phyloP scores from a whole-genome alignment of 2,113 vertebrate genomes.

The human (Homo sapiens) region DNA sequence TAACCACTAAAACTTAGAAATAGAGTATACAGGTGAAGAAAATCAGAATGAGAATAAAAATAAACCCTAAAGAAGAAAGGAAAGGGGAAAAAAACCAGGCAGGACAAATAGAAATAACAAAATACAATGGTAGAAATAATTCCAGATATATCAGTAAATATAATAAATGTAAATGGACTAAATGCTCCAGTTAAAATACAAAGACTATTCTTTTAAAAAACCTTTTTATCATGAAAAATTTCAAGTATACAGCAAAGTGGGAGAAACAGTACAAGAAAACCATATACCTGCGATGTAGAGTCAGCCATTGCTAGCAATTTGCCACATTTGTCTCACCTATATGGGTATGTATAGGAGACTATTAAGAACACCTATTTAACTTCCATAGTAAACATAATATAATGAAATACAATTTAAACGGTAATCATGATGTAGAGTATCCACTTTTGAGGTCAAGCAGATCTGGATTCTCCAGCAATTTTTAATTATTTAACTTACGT shows the following conservation, averaged over 20 bases:
- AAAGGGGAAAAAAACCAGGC: neutral
- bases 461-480: neutral
- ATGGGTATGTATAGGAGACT: neutral
- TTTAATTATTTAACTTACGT: neutral
- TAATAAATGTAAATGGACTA: constrained; percentile 66
- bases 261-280: neutral
- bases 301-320: neutral
- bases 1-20: neutral
- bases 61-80: neutral
- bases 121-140: neutral
- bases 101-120: neutral
- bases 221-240: neutral
- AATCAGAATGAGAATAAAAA: neutral
- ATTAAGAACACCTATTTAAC: neutral
- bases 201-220: constrained; percentile 23
- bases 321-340: neutral
- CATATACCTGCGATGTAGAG: too few relatives aligned
- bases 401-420: neutral
- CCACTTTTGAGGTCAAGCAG: neutral
- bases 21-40: neutral
- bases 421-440: neutral
- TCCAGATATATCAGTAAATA: neutral
- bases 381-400: neutral
- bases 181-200: constrained; percentile 61
- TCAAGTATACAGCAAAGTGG: neutral